A percentile compares a stretch with the other conserved stretches of the same genome.
Conservation (phyloP, 2,888 invertebrate genomes). For the Andrena flavipes region DNA sequence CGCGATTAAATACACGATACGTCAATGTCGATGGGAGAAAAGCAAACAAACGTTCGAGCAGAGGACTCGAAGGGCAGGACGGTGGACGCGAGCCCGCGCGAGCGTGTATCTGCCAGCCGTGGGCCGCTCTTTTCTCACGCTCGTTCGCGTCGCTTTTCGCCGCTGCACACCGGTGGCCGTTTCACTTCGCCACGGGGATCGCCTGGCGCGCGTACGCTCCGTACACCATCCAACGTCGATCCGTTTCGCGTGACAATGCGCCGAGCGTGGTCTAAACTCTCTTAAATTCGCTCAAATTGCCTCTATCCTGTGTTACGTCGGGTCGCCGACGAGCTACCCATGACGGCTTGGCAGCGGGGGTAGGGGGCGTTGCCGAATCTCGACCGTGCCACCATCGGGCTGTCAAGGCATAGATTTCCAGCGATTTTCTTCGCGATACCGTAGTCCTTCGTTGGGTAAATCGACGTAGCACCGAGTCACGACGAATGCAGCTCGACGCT, state of each 20-base stretch:
- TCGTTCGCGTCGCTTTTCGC: constrained; percentile 50
- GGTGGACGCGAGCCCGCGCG: background rate
- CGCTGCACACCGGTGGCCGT: constrained; percentile 18
- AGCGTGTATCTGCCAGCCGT: constrained; percentile 26
- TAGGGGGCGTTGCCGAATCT: constrained; percentile 73
- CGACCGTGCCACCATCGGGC: constrained; percentile 41
- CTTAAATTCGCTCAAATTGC: constrained; percentile 78
- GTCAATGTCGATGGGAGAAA: background rate
- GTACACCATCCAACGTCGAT: constrained; percentile 22
- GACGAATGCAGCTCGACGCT: background rate
- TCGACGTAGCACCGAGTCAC: background rate
- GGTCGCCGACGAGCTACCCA: constrained; percentile 73
- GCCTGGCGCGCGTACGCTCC: constrained; percentile 5
- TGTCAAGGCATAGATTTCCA: background rate
- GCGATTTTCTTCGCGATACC: background rate
- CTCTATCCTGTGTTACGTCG: constrained; percentile 78
- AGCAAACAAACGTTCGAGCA: constrained; percentile 8
- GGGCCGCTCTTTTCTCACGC: constrained; percentile 56
- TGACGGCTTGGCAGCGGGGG: constrained; percentile 67
- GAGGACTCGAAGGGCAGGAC: constrained; percentile 14
- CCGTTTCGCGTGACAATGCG: constrained; percentile 47
- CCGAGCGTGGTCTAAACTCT: constrained; percentile 58
- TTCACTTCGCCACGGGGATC: constrained; percentile 28
- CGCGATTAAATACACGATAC: constrained; percentile 18
- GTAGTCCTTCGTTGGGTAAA: background rate